phyloP scores from a whole-genome alignment of 2,113 vertebrate species.

The Oxygymnocypris stewartii region DNA sequence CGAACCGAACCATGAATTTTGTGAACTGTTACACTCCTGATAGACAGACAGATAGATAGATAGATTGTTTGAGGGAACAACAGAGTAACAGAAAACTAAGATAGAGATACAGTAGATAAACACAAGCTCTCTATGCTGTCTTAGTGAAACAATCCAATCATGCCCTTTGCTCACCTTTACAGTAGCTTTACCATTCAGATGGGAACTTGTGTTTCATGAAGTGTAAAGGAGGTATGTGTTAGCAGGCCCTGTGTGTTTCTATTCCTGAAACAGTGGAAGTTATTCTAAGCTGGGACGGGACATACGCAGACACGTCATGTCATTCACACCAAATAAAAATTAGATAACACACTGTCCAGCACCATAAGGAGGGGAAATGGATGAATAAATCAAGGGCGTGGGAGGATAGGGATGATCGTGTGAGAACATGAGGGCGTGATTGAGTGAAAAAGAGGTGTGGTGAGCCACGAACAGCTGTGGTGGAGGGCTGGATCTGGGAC shows the following conservation, averaged over 20 bases:
- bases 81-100: background rate
- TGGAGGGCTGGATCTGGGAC: slow-evolving; percentile 4
- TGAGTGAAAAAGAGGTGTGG: slow-evolving; percentile 14
- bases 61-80: no score
- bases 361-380: slow-evolving; percentile 10
- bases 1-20: no score
- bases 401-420: slow-evolving; percentile 1
- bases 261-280: slow-evolving; percentile 12
- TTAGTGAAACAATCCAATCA: background rate
- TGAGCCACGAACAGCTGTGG: slow-evolving; percentile 30
- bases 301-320: background rate
- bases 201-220: background rate
- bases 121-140: background rate
- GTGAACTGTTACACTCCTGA: no score
- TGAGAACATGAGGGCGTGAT: background rate
- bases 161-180: slow-evolving; percentile 5
- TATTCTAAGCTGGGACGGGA: background rate
- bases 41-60: background rate
- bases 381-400: slow-evolving; percentile 21
- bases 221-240: slow-evolving; percentile 5
- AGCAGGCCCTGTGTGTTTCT: slow-evolving; percentile 15
- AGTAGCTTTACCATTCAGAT: slow-evolving; percentile 18
- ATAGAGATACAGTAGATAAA: background rate
- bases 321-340: slow-evolving; percentile 14
- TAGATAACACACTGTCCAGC: background rate